Evolutionary conservation across 1,140 invertebrate species (phyloP), one percentile per base, ranked within the genome.

Genomic region (Drosophila sturtevanti): DNA sequence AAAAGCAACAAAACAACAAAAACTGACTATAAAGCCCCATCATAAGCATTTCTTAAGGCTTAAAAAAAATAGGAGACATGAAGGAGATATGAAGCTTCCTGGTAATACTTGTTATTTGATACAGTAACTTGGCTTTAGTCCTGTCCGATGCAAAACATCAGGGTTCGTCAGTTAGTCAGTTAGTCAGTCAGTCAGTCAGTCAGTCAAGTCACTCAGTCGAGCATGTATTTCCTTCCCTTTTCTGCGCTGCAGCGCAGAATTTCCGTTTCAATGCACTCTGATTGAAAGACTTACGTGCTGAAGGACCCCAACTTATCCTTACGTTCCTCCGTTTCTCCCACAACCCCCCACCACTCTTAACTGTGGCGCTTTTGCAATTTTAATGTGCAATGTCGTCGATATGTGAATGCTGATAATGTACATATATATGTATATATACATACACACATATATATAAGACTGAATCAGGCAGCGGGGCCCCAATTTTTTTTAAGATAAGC

Each of bases 241-340:
- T 89, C 75, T 79, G 84, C 82, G 79, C 82, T 89, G 82, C 84
- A 87, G 82, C 79, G 79, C 82, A 82, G 82, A 89, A 87, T 87
- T 87, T 87, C 79, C 82, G 76, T 87, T 87, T 75, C 82, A 89
- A 79, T 87, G 84, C 76, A 77, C 62, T 73, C 79, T 87, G 82
- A 87, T 87, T 87, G 82, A 87, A 87, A 87, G 84, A 89, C 84
- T 89, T 89, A 86, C 79, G 82, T 79, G 68, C 60, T 70, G 51
- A 87, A 85, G 81, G 82, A 77, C 63, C 77, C 35, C 27, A 65
- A 37, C 9, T 35, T 35, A 14, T 4, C 38, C 9, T 2, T 24
- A 18, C 2, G 0, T 6, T 10, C 11, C 2, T 9, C 4, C 38
- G 31, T n/a, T n/a, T n/a, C n/a, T n/a, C n/a, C n/a, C n/a, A n/a